Evolutionary conservation across 37 sponge, comb jelly and placozoan species (phyloP).

Genomic region (Theonella swinhoei): DNA sequence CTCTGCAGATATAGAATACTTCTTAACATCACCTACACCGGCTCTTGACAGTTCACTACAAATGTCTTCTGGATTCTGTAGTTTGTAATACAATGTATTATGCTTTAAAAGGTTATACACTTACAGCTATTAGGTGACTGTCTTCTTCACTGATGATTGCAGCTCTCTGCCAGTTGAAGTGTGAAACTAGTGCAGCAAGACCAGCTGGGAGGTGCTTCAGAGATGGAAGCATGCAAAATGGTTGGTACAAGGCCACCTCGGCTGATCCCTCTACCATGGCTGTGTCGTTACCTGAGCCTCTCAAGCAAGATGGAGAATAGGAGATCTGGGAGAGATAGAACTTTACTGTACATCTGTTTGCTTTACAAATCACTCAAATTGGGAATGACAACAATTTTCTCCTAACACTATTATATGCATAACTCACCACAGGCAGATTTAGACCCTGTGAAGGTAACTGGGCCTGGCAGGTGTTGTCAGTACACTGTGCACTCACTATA

Average conservation of each 20-base stretch:
- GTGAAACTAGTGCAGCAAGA: background rate
- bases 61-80: no score
- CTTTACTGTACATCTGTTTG: no score
- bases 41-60: no score
- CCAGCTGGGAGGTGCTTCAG: background rate
- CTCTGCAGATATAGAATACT: no score
- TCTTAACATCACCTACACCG: no score
- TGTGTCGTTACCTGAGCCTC: background rate
- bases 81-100: no score
- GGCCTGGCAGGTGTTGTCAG: background rate
- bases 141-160: background rate
- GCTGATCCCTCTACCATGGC: background rate
- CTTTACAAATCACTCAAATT: background rate
- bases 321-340: background rate
- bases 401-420: no score
- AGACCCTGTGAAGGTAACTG: background rate
- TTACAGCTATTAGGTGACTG: no score
- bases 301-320: background rate
- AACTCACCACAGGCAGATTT: no score
- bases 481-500: background rate
- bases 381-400: no score
- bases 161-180: background rate
- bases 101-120: no score
- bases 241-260: no score
- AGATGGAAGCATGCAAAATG: background rate